Evolutionary conservation across 1,140 invertebrate genomes (phyloP).

Genomic region (Andrena cerasifolii): DNA sequence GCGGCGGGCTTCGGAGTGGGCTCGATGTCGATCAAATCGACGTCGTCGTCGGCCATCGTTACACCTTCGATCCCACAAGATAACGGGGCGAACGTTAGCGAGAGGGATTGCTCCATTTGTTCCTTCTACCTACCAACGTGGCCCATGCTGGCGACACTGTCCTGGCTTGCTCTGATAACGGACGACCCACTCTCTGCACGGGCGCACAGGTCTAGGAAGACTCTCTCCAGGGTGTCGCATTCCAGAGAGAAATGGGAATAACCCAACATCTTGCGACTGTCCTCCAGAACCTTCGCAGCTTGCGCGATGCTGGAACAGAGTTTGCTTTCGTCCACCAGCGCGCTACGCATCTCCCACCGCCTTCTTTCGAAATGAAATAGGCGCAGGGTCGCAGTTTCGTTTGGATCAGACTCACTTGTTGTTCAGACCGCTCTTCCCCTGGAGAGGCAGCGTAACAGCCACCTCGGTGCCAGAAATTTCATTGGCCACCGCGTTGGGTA

Average conservation of each 20-base stretch:
- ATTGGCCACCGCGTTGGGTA: slow-evolving; percentile 80
- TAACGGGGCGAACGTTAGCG: not conserved
- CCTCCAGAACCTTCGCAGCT: slow-evolving; percentile 79
- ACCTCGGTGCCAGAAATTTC: slow-evolving; percentile 78
- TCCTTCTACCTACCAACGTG: slow-evolving; percentile 61
- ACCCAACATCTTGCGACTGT: slow-evolving; percentile 76
- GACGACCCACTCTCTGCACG: slow-evolving; percentile 73
- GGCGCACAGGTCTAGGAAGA: slow-evolving; percentile 83
- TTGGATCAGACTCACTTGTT: slow-evolving; percentile 80
- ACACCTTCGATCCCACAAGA: slow-evolving; percentile 35
- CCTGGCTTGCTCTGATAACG: slow-evolving; percentile 46
- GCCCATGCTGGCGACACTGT: slow-evolving; percentile 59
- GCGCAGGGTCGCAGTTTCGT: not conserved
- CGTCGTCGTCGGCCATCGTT: slow-evolving; percentile 71
- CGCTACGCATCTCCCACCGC: too few relatives aligned
- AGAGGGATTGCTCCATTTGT: rapidly evolving
- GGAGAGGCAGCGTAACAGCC: slow-evolving; percentile 82
- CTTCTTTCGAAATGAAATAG: too few relatives aligned
- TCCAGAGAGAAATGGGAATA: slow-evolving; percentile 82
- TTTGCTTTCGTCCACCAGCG: slow-evolving; percentile 13
- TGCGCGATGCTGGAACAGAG: slow-evolving; percentile 78
- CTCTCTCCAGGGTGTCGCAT: slow-evolving; percentile 84
- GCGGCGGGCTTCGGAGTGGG: slow-evolving; percentile 66
- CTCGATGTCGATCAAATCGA: slow-evolving; percentile 76
- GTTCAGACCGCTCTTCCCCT: slow-evolving; percentile 80